Evolutionary conservation across 2,797 vertebrate genomes (phyloP).

Genomic region (Notamacropus eugenii): DNA sequence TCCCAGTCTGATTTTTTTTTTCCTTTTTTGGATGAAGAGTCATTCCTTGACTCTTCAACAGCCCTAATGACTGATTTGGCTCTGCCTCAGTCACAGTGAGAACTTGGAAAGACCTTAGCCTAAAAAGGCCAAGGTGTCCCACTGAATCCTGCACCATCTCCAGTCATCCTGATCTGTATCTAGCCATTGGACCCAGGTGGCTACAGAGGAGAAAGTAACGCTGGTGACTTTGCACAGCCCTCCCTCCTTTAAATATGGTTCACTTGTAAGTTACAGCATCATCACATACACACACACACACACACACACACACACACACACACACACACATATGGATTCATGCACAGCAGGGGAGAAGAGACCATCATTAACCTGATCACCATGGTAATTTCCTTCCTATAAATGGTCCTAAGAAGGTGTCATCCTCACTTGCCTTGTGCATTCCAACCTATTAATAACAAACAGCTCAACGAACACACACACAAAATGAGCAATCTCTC

Average conservation of each 20-base stretch:
- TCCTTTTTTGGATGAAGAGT: too few species aligned
- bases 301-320: too few species aligned
- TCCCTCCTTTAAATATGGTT: not conserved
- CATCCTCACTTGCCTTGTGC: not conserved
- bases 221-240: not conserved
- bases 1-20: too few species aligned
- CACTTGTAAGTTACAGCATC: not conserved
- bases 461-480: conserved; percentile 14
- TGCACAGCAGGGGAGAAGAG: not conserved
- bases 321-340: not conserved
- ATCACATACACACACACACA: too few species aligned
- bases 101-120: too few species aligned
- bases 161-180: not conserved
- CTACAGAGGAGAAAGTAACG: conserved; percentile 16
- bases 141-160: not conserved
- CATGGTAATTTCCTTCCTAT: not conserved
- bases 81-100: too few species aligned
- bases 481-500: not conserved
- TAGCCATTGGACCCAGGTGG: not conserved
- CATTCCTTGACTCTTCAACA: too few species aligned
- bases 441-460: not conserved
- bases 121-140: too few species aligned
- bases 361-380: not conserved
- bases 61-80: too few species aligned
- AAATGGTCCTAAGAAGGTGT: not conserved